A percentile compares a stretch with the other conserved stretches of the same genome.
Conservation (phyloP, 2,113 vertebrate species). For the Halcyon senegalensis region DNA sequence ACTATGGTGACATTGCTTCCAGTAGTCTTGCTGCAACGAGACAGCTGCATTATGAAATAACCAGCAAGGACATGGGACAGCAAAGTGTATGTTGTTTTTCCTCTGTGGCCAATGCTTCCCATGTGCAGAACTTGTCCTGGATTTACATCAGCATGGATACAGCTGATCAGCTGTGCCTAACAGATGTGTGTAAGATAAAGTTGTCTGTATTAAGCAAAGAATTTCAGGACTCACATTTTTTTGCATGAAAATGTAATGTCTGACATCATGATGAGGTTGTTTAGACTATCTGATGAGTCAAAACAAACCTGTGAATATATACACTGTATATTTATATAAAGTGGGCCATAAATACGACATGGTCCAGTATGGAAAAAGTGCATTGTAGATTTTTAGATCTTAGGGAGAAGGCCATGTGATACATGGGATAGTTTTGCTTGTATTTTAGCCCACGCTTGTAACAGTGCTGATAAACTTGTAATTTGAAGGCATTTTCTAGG, state of each 20-base stretch:
- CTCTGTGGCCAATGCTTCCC: neutral
- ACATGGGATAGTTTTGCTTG: neutral
- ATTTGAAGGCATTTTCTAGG: neutral
- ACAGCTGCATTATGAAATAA: neutral
- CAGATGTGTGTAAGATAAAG: fast-evolving
- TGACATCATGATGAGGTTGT: neutral
- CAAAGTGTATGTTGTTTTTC: neutral
- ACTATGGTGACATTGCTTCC: neutral
- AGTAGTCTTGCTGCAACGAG: neutral
- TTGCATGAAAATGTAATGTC: neutral
- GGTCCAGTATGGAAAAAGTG: neutral
- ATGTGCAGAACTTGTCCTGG: neutral
- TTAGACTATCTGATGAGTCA: neutral
- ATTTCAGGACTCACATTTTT: neutral
- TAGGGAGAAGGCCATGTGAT: neutral
- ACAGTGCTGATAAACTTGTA: neutral
- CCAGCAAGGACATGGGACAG: neutral
- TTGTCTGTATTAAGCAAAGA: neutral
- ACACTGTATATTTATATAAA: fast-evolving
- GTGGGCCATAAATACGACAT: neutral
- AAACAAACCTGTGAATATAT: neutral
- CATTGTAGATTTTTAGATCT: neutral
- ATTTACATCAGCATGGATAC: neutral
- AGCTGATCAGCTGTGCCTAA: neutral
- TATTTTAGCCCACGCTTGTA: neutral